Conservation (phyloP, 2,113 vertebrate species). For the Cynoglossus semilaevis region DNA sequence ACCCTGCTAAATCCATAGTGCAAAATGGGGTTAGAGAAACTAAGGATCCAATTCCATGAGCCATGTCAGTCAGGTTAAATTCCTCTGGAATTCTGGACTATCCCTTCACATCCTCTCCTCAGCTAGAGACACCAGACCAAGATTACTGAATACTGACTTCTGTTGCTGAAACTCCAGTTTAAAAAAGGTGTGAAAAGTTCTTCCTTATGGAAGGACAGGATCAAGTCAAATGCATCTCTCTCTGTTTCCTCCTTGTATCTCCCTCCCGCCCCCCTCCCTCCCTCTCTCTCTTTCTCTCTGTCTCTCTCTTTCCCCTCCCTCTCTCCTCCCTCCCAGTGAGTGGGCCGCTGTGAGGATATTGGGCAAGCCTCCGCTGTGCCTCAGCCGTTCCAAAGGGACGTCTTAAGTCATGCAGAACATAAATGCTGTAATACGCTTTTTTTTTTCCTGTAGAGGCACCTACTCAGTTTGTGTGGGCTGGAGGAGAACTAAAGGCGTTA, state of each 20-base stretch:
- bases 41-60: constrained; percentile 80
- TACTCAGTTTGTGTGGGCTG: constrained; percentile 62
- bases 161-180: constrained; percentile 17
- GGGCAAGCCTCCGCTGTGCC: constrained; percentile 75
- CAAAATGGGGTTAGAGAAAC: constrained; percentile 79
- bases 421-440: constrained; percentile 83
- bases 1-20: constrained; percentile 76
- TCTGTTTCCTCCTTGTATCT: constrained; percentile 49
- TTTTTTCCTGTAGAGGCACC: constrained; percentile 79
- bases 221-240: constrained; percentile 58
- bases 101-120: constrained; percentile 42
- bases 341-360: constrained; percentile 74
- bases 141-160: neutral
- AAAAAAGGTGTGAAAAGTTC: constrained; percentile 27
- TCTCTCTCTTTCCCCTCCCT: constrained; percentile 47
- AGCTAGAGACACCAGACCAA: neutral
- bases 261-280: constrained; percentile 38
- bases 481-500: constrained; percentile 56
- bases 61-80: constrained; percentile 72
- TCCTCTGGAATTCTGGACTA: constrained; percentile 1
- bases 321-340: constrained; percentile 41
- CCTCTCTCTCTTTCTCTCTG: constrained; percentile 30
- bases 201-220: constrained; percentile 25
- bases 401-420: constrained; percentile 78
- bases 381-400: constrained; percentile 76